A percentile compares a stretch with the other conserved stretches of the same genome.
Conservation (phyloP, 2,888 invertebrate genomes). For the Cabera pusaria region DNA sequence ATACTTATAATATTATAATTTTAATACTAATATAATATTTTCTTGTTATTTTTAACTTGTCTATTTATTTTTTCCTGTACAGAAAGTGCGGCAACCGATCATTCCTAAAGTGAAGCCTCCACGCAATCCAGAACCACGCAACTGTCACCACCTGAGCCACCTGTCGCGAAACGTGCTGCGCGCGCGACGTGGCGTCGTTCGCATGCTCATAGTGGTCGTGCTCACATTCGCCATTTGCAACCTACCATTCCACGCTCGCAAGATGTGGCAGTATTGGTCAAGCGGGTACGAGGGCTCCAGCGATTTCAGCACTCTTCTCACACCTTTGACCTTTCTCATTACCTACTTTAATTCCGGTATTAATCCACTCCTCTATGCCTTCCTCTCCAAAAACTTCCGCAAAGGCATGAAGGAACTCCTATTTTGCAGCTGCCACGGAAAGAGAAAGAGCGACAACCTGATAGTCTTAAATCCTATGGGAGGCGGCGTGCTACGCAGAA, state of each 20-base stretch:
- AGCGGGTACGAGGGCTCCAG: slow-evolving; percentile 87
- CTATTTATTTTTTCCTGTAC: slow-evolving; percentile 15
- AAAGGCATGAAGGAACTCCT: slow-evolving; percentile 93
- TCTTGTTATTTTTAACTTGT: no score
- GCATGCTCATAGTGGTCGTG: slow-evolving; percentile 94
- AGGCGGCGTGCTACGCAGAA: slow-evolving; percentile 64
- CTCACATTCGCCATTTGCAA: slow-evolving; percentile 95
- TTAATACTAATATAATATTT: no score
- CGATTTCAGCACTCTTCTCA: slow-evolving; percentile 89
- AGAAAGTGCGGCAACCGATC: slow-evolving; percentile 40
- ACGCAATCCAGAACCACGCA: slow-evolving; percentile 68
- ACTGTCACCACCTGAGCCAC: slow-evolving; percentile 86
- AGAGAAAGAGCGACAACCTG: slow-evolving; percentile 68
- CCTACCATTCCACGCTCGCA: slow-evolving; percentile 93
- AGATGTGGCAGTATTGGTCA: slow-evolving; percentile 94
- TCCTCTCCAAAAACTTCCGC: slow-evolving; percentile 91
- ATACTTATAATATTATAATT: no score
- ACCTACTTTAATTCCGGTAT: slow-evolving; percentile 95
- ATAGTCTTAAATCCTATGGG: slow-evolving; percentile 73
- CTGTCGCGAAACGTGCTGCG: slow-evolving; percentile 90
- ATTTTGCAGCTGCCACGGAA: slow-evolving; percentile 80
- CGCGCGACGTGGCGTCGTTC: slow-evolving; percentile 92
- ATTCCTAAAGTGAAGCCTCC: slow-evolving; percentile 57
- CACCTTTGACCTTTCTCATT: slow-evolving; percentile 93
- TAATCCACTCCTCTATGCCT: slow-evolving; percentile 95